A percentile compares a stretch with the other conserved stretches of the same genome.
Evolutionary conservation across 2,797 vertebrate genomes (phyloP).

Genomic region (Malurus leucopterus): DNA sequence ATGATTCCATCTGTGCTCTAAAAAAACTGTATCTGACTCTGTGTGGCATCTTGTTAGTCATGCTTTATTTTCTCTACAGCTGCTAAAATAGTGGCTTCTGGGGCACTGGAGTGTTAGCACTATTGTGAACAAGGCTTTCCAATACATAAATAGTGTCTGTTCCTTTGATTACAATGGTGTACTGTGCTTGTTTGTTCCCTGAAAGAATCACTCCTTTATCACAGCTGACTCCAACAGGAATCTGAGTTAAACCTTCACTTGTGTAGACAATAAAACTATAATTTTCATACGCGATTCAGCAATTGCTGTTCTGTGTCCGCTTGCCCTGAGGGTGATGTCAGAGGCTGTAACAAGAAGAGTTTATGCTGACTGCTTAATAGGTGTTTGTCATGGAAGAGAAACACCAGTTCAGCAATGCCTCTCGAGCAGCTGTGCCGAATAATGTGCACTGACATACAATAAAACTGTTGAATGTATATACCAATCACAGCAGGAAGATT

Average conservation of each 20-base stretch:
- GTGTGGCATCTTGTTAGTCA: conserved; percentile 55
- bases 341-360: conserved; percentile 65
- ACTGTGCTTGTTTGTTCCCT: conserved; percentile 80
- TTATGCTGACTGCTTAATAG: conserved; percentile 71
- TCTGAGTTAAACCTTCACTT: conserved; percentile 73
- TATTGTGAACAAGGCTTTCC: conserved; percentile 76
- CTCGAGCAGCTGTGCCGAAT: conserved; percentile 63
- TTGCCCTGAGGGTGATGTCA: conserved; percentile 73
- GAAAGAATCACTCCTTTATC: conserved; percentile 80
- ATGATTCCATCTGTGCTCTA: conserved; percentile 16
- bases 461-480: conserved; percentile 44
- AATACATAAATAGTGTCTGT: conserved; percentile 85
- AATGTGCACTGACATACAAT: conserved; percentile 36
- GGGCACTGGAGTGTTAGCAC: conserved; percentile 67
- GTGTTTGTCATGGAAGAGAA: conserved; percentile 70
- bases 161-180: conserved; percentile 81
- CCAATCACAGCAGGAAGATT: conserved; percentile 15
- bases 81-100: conserved; percentile 67
- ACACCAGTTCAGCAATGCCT: conserved; percentile 51
- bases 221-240: conserved; percentile 66
- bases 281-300: conserved; percentile 75
- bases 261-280: conserved; percentile 78
- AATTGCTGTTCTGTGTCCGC: conserved; percentile 66
- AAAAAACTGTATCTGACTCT: conserved; percentile 27
- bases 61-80: conserved; percentile 66